Conservation (phyloP, 2,797 vertebrate genomes). For the Acrossocheilus wenchowensis region DNA sequence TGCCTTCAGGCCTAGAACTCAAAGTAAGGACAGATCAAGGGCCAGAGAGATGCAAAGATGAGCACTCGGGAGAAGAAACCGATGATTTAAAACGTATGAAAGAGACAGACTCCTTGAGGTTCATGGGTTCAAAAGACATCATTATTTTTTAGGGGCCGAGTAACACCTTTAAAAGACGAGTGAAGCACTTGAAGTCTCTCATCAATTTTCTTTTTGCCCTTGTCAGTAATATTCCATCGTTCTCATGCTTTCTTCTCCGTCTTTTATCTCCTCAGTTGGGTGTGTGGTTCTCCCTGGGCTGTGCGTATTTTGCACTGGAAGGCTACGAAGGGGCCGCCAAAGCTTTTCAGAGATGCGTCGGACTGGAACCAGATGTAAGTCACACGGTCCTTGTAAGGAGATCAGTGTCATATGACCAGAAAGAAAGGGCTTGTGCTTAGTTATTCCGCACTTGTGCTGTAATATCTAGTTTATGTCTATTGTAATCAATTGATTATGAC, state of each 20-base stretch:
- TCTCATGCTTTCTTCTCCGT: neutral
- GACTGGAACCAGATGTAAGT: slow-evolving; percentile 94
- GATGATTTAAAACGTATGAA: slow-evolving; percentile 18
- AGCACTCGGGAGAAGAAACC: neutral
- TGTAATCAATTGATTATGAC: slow-evolving; percentile 12
- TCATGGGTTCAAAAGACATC: slow-evolving; percentile 27
- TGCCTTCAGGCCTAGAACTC: slow-evolving; percentile 34
- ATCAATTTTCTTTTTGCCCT: slow-evolving; percentile 31
- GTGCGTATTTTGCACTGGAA: slow-evolving; percentile 90
- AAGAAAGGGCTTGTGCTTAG: neutral
- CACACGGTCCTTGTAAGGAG: slow-evolving; percentile 41
- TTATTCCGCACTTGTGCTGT: slow-evolving; percentile 10
- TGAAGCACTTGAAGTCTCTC: slow-evolving; percentile 16
- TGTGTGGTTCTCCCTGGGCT: slow-evolving; percentile 97
- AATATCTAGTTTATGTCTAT: neutral
- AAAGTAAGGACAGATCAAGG: slow-evolving; percentile 22
- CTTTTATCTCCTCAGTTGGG: slow-evolving; percentile 80
- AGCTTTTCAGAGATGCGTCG: slow-evolving; percentile 93
- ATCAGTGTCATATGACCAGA: slow-evolving; percentile 35
- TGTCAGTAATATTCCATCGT: slow-evolving; percentile 2
- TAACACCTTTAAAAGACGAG: slow-evolving; percentile 18
- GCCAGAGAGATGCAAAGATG: slow-evolving; percentile 21
- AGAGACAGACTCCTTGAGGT: slow-evolving; percentile 1
- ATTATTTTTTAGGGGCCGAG: slow-evolving; percentile 26
- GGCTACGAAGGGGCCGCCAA: slow-evolving; percentile 89